Conservation (phyloP, 2,888 invertebrate genomes). For the Philopedon plagiatum region DNA sequence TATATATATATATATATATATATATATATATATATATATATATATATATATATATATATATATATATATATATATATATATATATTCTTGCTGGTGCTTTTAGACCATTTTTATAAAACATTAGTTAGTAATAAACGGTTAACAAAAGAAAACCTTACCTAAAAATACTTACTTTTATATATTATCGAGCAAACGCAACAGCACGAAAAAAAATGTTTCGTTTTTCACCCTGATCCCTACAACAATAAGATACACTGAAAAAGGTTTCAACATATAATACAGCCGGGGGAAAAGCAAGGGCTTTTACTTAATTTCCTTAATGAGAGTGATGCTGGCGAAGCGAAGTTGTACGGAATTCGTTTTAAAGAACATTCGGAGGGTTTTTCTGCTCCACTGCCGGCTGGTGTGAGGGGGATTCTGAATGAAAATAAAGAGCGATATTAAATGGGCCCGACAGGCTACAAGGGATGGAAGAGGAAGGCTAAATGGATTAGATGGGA, state of each 20-base stretch:
- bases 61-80: no score
- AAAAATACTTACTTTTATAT: background rate
- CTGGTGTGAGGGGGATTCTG: slow-evolving; percentile 36
- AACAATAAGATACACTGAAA: slow-evolving; percentile 16
- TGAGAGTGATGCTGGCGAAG: slow-evolving; percentile 42
- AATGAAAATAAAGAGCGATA: slow-evolving; percentile 63
- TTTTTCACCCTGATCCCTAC: slow-evolving; percentile 11
- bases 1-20: no score
- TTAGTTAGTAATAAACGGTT: no score
- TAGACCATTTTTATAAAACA: no score
- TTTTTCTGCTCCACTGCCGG: slow-evolving; percentile 32
- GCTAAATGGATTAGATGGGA: slow-evolving; percentile 65
- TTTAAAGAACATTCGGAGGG: slow-evolving; percentile 45
- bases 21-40: no score
- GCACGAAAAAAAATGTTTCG: background rate
- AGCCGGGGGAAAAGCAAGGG: slow-evolving; percentile 28
- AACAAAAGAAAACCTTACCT: background rate
- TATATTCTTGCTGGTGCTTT: no score
- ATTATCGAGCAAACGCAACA: background rate
- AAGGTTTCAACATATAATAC: slow-evolving; percentile 19
- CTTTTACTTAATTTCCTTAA: slow-evolving; percentile 53
- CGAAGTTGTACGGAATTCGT: slow-evolving; percentile 39
- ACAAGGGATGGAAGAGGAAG: slow-evolving; percentile 57
- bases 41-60: no score
- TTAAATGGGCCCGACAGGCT: slow-evolving; percentile 63